Conservation (phyloP, 2,797 vertebrate species). For the Cossypha polioptera region DNA sequence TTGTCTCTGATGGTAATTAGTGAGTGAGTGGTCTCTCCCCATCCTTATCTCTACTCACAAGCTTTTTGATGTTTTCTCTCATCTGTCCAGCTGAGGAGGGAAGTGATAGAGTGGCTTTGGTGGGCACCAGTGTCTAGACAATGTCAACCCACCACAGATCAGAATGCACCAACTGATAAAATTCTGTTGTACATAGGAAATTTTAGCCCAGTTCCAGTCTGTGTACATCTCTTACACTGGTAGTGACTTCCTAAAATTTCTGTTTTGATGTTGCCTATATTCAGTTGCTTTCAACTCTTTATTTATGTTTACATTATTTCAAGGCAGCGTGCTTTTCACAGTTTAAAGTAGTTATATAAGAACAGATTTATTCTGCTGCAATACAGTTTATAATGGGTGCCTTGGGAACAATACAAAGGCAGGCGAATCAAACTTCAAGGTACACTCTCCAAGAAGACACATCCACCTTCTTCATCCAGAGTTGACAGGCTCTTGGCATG, state of each 20-base stretch:
- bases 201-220: not conserved
- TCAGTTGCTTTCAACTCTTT: not conserved
- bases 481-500: not conserved
- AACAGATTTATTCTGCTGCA: not conserved
- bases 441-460: not conserved
- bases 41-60: not conserved
- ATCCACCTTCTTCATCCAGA: not conserved
- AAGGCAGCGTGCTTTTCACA: not conserved
- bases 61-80: not conserved
- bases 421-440: not conserved
- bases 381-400: not conserved
- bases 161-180: not conserved
- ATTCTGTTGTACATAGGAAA: not conserved
- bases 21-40: not conserved
- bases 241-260: not conserved
- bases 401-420: not conserved
- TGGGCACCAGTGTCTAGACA: not conserved
- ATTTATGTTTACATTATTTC: slow-evolving; percentile 3
- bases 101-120: not conserved
- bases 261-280: not conserved
- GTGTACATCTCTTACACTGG: not conserved
- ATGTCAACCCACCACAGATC: not conserved
- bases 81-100: not conserved
- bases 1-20: not conserved
- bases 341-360: not conserved